Conservation (phyloP, 1,140 invertebrate genomes). For the Stegodyphus mimosarum region DNA sequence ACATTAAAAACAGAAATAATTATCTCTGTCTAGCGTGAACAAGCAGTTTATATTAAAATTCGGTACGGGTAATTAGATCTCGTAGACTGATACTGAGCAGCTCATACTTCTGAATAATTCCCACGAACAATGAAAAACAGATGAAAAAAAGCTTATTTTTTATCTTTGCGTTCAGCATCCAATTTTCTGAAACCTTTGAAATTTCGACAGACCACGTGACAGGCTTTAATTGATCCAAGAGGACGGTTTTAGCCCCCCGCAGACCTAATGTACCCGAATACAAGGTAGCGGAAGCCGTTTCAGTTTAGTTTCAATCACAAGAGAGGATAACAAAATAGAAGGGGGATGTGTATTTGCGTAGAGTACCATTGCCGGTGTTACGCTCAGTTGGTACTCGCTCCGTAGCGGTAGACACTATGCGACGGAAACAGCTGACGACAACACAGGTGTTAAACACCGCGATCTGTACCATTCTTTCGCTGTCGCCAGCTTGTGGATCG, state of each 20-base stretch:
- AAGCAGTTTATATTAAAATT: too few relatives aligned
- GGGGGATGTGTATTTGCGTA: constrained; percentile 8
- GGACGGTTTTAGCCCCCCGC: too few relatives aligned
- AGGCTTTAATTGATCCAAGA: constrained; percentile 41
- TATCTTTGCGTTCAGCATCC: constrained; percentile 12
- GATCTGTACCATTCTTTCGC: background rate
- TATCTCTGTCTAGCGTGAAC: too few relatives aligned
- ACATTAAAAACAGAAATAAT: too few relatives aligned
- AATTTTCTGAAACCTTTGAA: constrained; percentile 55
- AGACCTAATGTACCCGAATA: background rate
- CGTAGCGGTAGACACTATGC: constrained; percentile 32
- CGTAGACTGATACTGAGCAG: too few relatives aligned
- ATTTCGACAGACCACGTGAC: constrained; percentile 20
- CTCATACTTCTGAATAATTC: too few relatives aligned
- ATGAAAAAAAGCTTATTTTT: too few relatives aligned
- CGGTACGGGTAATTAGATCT: too few relatives aligned
- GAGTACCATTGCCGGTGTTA: constrained; percentile 30
- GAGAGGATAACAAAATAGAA: background rate
- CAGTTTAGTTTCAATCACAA: constrained; percentile 18
- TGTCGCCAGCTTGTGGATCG: background rate
- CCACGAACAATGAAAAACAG: too few relatives aligned
- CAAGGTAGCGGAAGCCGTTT: constrained; percentile 42
- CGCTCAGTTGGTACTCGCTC: constrained; percentile 46
- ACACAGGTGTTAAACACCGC: constrained; percentile 44
- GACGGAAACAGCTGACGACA: constrained; percentile 51